Conservation (phyloP, 2,113 vertebrate genomes). For the Pygoscelis adeliae region DNA sequence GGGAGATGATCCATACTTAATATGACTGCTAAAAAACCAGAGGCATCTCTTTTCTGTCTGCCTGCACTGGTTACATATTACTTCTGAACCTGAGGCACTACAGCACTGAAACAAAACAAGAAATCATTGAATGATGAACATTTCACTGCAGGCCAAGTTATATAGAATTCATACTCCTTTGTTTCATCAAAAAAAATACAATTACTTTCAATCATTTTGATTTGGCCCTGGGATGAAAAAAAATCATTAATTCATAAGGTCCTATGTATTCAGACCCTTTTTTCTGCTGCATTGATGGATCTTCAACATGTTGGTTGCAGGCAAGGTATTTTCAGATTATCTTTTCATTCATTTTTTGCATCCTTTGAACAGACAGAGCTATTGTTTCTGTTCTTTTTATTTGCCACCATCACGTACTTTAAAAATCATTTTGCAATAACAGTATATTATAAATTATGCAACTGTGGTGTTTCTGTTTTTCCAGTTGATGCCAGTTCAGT, state of each 20-base stretch:
- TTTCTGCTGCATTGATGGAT: background rate
- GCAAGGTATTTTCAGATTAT: background rate
- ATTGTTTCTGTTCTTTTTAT: background rate
- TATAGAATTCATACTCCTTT: background rate
- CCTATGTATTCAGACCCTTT: background rate
- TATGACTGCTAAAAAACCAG: background rate
- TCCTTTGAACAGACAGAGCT: background rate
- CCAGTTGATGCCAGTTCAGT: background rate
- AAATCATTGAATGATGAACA: background rate
- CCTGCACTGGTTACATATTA: fast-evolving
- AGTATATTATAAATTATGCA: background rate
- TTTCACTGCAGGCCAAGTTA: background rate
- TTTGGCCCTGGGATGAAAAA: background rate
- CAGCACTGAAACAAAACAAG: background rate
- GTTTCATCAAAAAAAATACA: background rate
- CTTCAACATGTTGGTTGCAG: background rate
- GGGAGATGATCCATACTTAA: background rate
- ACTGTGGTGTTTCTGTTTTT: background rate
- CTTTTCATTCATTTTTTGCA: background rate
- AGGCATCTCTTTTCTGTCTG: background rate
- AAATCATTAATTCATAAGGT: background rate
- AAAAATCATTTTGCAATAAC: background rate
- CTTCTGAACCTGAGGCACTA: background rate
- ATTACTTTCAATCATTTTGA: background rate
- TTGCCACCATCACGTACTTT: too few relatives aligned